Base-by-base conservation (phyloP, 1,140 invertebrate genomes). In the Paralvinella palmiformis region DNA sequence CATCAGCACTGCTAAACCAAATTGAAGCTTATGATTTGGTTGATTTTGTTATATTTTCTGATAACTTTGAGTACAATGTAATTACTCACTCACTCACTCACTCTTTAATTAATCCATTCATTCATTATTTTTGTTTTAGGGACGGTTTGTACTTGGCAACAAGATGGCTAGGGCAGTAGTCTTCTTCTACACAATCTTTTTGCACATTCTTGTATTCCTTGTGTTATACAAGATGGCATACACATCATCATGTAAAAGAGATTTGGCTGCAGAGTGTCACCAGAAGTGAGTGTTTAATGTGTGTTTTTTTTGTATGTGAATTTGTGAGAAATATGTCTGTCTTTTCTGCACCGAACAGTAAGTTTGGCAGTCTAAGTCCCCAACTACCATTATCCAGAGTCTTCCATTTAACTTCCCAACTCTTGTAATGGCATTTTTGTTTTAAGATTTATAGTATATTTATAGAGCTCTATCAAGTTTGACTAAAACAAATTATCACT, bases 161-260 rank as follows among this genome's bases (percentile, higher is more conserved):
- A 76, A 75, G 50, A 67, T 73, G 15, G 79, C 79, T 22, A 67
- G 84, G 32, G 80, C 79, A 6, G 72, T 82, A 24, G 75, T 79
- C 17, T 83, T 84, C 68, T 78, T 84, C 71, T 85, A 85, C 74
- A 79, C 80, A 4, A 66, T 84, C 37, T 62, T 85, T 2, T 75
- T 85, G 1, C 84, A 85, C 67, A 72, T 77, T 37, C 73, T 85
- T 7, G 77, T 85, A 3, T 85, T 84, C 70, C 68, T 83, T 67
- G 80, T 79, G n/a, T 68, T 83, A 48, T 82, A 81, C 67, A 79
- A 80, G 67, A 63, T 83, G 50, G 82, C 81, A 0, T 77, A 82
- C 63, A 82, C 77, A 0, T 77, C 82, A 65, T 74, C 79, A 1
- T 80, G 79, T 57, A 77, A 81, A 63, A 63, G 80, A 37, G 81